Conservation (phyloP, 2,888 invertebrate genomes). For the Tipula vernalis region DNA sequence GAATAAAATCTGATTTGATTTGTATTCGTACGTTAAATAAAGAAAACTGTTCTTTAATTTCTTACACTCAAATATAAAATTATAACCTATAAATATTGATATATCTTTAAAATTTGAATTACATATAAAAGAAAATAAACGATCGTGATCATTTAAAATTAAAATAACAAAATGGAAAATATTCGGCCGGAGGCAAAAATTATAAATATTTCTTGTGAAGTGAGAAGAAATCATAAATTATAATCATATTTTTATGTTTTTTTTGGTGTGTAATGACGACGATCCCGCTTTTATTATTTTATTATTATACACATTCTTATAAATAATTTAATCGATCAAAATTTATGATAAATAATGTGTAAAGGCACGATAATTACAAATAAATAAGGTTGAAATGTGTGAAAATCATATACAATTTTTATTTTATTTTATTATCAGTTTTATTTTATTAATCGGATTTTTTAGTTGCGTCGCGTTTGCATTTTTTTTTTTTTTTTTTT, state of each 20-base stretch:
- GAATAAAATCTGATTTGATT: background rate
- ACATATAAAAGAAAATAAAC: background rate
- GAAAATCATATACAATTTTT: background rate
- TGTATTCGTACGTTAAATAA: background rate
- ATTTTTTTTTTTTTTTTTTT: background rate
- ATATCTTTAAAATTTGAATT: background rate
- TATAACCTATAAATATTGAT: background rate
- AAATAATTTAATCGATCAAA: background rate
- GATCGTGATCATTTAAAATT: background rate
- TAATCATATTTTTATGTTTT: background rate
- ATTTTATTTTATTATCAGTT: background rate
- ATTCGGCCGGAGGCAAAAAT: background rate
- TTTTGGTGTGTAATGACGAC: background rate
- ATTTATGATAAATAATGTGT: background rate
- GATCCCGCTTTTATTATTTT: background rate
- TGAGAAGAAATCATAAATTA: background rate
- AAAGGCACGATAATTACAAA: background rate
- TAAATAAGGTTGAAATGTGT: background rate
- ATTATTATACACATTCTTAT: background rate
- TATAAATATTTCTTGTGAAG: background rate
- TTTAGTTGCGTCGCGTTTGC: background rate
- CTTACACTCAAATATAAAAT: background rate
- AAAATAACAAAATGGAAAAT: background rate
- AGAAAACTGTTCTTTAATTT: background rate
- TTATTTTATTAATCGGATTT: background rate